These are phyloP conservation scores for Pristionchus fissidentatus DNA, from an alignment of 2,888 invertebrate genomes.

Conservation along the genomic window DNA sequence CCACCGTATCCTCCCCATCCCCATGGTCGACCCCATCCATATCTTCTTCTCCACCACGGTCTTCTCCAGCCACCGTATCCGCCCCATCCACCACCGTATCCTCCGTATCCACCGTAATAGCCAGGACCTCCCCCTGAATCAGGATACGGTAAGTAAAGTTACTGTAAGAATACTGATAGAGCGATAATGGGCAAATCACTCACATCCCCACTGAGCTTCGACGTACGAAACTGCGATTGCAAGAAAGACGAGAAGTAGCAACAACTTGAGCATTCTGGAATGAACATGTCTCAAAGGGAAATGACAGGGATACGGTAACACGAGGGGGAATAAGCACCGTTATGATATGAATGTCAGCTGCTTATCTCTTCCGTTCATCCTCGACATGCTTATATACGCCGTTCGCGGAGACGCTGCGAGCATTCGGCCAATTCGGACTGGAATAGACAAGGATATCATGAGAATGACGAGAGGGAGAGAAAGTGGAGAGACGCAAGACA, in stretches of 20 bases:
- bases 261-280: slow-evolving; percentile 31
- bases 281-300: neutral
- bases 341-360: no score
- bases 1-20: slow-evolving; percentile 27
- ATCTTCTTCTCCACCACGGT: slow-evolving; percentile 22
- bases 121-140: slow-evolving; percentile 18
- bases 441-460: slow-evolving; percentile 41
- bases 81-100: slow-evolving; percentile 25
- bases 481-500: neutral
- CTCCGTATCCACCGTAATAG: slow-evolving; percentile 39
- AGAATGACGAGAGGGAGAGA: neutral
- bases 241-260: slow-evolving; percentile 3
- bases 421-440: slow-evolving; percentile 42
- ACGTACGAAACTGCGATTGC: slow-evolving; percentile 30
- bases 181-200: neutral
- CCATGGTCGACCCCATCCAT: neutral
- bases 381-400: slow-evolving; percentile 13
- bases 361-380: no score
- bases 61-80: slow-evolving; percentile 33
- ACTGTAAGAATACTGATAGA: neutral
- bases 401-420: neutral
- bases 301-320: neutral
- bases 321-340: neutral
- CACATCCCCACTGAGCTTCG: slow-evolving; percentile 41
- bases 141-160: neutral